Conservation (phyloP, 1,140 invertebrate species). For the Teleopsis dalmanni region DNA sequence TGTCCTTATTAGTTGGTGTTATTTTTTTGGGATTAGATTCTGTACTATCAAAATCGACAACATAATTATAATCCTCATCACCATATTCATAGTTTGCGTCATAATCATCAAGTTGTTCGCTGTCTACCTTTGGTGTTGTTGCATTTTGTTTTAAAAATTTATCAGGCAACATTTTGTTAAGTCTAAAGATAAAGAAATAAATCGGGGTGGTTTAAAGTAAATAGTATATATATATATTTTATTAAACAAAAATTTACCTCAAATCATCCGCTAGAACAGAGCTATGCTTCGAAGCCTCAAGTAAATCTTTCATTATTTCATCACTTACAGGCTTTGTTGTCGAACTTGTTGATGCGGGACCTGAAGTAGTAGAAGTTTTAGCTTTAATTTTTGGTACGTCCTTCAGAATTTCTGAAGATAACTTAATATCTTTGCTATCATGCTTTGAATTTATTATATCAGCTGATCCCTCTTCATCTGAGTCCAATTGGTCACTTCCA, state of each 20-base stretch:
- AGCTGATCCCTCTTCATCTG: conserved; percentile 15
- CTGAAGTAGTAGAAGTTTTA: neutral
- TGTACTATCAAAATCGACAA: conserved; percentile 19
- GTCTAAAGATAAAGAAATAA: conserved; percentile 13
- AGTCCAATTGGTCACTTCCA: conserved; percentile 21
- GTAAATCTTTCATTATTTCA: conserved; percentile 27
- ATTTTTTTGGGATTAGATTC: conserved; percentile 10
- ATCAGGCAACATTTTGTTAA: conserved; percentile 35
- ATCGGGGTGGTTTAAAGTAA: neutral
- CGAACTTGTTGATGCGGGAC: neutral
- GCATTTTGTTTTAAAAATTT: conserved; percentile 19
- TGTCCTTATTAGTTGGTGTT: conserved; percentile 19
- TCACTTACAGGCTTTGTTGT: conserved; percentile 21
- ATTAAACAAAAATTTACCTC: conserved; percentile 11
- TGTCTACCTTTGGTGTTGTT: conserved; percentile 6
- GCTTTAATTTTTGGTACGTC: neutral
- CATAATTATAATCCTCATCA: conserved; percentile 22
- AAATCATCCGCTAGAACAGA: conserved; percentile 32
- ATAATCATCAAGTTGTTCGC: conserved; percentile 10
- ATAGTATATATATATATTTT: neutral
- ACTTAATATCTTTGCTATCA: conserved; percentile 20
- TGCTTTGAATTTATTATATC: neutral
- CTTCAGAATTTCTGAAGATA: conserved; percentile 32
- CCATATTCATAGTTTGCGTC: conserved; percentile 12
- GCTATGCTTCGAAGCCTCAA: conserved; percentile 38